Conservation (phyloP, 2,888 invertebrate genomes). For the Eupithecia tripunctaria region DNA sequence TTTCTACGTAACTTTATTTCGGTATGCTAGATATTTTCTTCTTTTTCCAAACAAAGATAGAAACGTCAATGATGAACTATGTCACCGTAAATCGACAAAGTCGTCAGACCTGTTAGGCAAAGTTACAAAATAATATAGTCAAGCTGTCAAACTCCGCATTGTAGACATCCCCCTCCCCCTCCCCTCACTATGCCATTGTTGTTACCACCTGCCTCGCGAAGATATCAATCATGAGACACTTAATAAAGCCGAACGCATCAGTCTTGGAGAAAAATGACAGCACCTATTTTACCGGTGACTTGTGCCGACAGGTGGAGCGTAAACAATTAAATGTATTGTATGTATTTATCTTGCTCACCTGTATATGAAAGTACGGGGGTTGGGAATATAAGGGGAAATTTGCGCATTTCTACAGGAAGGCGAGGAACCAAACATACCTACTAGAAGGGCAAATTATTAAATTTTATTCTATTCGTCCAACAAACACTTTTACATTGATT, state of each 20-base stretch:
- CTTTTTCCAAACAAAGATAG: background rate
- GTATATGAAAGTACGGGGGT: conserved; percentile 10
- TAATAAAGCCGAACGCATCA: conserved; percentile 69
- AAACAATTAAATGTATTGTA: conserved; percentile 38
- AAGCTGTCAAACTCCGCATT: conserved; percentile 29
- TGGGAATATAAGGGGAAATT: background rate
- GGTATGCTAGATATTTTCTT: background rate
- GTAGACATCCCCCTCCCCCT: conserved; percentile 32
- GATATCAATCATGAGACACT: conserved; percentile 78
- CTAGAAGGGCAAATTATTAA: background rate
- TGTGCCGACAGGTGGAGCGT: conserved; percentile 35
- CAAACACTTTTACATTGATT: too few relatives aligned
- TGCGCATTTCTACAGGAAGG: background rate
- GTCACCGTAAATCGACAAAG: conserved; percentile 8
- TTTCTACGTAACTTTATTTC: background rate
- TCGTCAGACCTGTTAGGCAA: conserved; percentile 4
- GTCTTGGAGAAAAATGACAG: conserved; percentile 47
- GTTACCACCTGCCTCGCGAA: conserved; percentile 65
- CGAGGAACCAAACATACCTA: background rate
- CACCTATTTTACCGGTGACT: conserved; percentile 39
- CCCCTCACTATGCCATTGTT: conserved; percentile 42
- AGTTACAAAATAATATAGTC: conserved; percentile 31
- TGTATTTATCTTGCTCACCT: conserved; percentile 35
- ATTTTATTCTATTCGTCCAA: too few relatives aligned
- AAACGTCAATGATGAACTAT: background rate